Percentiles rank a stretch among this genome's conserved stretches.
phyloP scores from a whole-genome alignment of 2,797 vertebrate species.

The Lates japonicus region DNA sequence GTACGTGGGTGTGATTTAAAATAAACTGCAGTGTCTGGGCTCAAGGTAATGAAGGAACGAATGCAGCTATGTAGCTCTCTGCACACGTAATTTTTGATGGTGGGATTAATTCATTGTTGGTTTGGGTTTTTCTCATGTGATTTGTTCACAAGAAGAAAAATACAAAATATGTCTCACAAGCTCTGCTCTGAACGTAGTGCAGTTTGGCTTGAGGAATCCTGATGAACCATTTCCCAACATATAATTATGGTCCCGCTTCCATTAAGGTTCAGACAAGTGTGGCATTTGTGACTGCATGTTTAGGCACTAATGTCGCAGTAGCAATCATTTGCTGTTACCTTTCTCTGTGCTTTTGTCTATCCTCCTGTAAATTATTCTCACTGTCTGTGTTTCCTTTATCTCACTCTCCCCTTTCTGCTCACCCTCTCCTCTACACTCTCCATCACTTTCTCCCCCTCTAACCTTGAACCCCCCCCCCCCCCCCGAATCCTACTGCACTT shows the following conservation, averaged over 20 bases:
- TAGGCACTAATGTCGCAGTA: neutral
- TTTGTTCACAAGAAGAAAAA: neutral
- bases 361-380: conserved; percentile 38
- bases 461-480: conserved; percentile 47
- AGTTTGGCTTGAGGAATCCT: neutral
- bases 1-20: neutral
- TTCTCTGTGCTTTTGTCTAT: conserved; percentile 16
- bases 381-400: conserved; percentile 47
- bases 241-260: neutral
- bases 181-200: neutral
- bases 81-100: neutral
- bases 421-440: conserved; percentile 27
- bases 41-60: neutral
- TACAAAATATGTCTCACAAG: neutral
- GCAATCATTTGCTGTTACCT: conserved; percentile 3
- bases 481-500: conserved; percentile 23
- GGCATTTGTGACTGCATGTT: neutral
- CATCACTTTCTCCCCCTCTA: conserved; percentile 47
- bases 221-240: neutral
- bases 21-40: neutral
- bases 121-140: neutral
- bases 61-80: neutral
- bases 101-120: neutral
- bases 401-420: conserved; percentile 15
- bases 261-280: neutral